Evolutionary conservation across 2,797 vertebrate species (phyloP).

Genomic region (Petrocephalus sullivani): DNA sequence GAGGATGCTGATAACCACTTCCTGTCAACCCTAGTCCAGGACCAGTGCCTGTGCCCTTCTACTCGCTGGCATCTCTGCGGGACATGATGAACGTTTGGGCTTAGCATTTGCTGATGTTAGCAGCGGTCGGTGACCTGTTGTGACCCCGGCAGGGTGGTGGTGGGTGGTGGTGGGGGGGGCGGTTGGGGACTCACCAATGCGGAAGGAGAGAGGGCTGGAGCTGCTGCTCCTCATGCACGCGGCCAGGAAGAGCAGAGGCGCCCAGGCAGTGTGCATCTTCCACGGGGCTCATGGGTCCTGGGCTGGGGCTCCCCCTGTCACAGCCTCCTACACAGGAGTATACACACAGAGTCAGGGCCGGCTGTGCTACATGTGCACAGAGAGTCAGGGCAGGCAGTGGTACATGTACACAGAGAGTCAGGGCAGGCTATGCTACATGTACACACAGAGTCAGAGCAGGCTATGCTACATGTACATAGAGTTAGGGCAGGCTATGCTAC

Average conservation of each 20-base stretch:
- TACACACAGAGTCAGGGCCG: background rate
- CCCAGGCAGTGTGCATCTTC: constrained; percentile 73
- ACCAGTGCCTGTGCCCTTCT: background rate
- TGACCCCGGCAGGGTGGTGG: background rate
- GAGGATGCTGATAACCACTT: background rate
- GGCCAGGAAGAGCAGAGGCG: constrained; percentile 72
- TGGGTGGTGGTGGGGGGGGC: background rate
- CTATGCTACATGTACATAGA: background rate
- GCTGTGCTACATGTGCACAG: background rate
- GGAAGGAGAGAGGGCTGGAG: constrained; percentile 66
- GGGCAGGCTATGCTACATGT: background rate
- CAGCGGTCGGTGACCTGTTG: background rate
- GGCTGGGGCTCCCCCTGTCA: constrained; percentile 73
- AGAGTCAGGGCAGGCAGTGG: background rate
- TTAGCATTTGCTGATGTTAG: background rate
- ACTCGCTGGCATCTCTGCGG: background rate
- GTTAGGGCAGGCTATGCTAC: background rate
- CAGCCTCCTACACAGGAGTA: constrained; percentile 36
- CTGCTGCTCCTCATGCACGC: constrained; percentile 63
- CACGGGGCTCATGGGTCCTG: constrained; percentile 76
- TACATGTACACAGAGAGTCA: background rate
- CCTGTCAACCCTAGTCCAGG: background rate
- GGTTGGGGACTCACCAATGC: constrained; percentile 65
- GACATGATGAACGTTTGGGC: background rate
- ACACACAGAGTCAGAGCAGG: background rate